These are phyloP conservation scores for Noturus placidus DNA, from an alignment of 2,113 vertebrate genomes.

Conservation along the genomic window DNA sequence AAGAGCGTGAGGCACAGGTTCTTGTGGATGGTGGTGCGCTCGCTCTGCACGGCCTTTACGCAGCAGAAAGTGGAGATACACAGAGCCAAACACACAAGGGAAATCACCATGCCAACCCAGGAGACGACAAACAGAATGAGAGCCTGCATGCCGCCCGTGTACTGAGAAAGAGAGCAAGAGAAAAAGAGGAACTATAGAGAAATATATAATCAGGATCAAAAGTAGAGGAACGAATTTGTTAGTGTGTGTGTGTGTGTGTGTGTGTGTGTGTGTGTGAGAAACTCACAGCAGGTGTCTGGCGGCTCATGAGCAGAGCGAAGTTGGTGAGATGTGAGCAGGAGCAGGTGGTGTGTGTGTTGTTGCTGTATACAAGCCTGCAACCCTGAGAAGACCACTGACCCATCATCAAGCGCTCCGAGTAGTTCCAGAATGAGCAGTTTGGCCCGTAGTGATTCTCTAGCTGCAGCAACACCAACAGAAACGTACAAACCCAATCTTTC, in stretches of 20 bases:
- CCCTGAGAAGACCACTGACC: slow-evolving; percentile 92
- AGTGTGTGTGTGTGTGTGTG: too few relatives aligned
- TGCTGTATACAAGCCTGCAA: slow-evolving; percentile 86
- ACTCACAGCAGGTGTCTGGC: slow-evolving; percentile 81
- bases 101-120: slow-evolving; percentile 91
- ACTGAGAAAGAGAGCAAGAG: slow-evolving; percentile 62
- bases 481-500: not conserved
- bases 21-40: slow-evolving; percentile 92
- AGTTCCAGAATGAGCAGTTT: slow-evolving; percentile 95
- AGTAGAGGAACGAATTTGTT: not conserved
- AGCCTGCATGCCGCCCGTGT: slow-evolving; percentile 79
- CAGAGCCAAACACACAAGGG: slow-evolving; percentile 87
- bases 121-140: slow-evolving; percentile 87
- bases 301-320: slow-evolving; percentile 90
- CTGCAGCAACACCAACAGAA: slow-evolving; percentile 61
- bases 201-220: not conserved
- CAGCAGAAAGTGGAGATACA: slow-evolving; percentile 93
- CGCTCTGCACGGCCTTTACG: slow-evolving; percentile 86
- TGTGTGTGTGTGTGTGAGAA: not conserved
- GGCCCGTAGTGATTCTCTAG: slow-evolving; percentile 90
- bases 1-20: slow-evolving; percentile 78
- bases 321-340: slow-evolving; percentile 94
- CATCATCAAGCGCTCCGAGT: slow-evolving; percentile 83
- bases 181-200: not conserved
- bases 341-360: slow-evolving; percentile 91